These are phyloP conservation scores for Calypte anna DNA, from an alignment of 2,113 vertebrate species.

Conservation along the genomic window DNA sequence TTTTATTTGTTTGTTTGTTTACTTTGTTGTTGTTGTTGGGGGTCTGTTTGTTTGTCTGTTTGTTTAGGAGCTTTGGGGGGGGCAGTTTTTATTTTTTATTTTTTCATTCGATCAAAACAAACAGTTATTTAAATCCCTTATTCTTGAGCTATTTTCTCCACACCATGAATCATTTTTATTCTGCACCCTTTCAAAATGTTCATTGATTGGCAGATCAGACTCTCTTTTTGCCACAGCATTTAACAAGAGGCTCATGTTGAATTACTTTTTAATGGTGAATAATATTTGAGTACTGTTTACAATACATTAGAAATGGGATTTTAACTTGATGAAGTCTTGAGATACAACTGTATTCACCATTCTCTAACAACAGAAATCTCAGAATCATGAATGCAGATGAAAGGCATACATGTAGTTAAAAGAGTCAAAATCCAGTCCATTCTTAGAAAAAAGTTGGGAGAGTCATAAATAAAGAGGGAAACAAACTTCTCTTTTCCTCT, in stretches of 20 bases:
- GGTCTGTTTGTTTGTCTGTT: no score
- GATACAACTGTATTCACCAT: background rate
- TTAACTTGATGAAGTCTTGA: background rate
- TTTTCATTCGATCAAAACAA: background rate
- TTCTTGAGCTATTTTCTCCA: background rate
- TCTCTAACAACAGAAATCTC: background rate
- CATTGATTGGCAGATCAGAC: background rate
- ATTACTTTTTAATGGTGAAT: background rate
- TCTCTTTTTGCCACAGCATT: background rate
- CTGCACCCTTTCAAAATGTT: background rate
- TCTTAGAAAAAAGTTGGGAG: background rate
- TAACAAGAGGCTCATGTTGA: background rate
- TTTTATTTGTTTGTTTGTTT: no score
- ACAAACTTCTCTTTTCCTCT: background rate
- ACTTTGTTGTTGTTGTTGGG: no score
- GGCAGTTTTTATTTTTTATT: no score
- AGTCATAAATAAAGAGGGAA: background rate
- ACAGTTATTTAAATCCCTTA: background rate
- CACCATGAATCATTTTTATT: background rate
- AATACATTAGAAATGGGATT: background rate
- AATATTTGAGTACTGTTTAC: background rate
- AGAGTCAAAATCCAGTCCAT: background rate
- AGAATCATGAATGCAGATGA: background rate
- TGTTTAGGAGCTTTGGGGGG: no score
- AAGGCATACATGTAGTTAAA: background rate